Evolutionary conservation across 2,113 vertebrate genomes (phyloP).

Genomic region (Neolamprologus sp.): DNA sequence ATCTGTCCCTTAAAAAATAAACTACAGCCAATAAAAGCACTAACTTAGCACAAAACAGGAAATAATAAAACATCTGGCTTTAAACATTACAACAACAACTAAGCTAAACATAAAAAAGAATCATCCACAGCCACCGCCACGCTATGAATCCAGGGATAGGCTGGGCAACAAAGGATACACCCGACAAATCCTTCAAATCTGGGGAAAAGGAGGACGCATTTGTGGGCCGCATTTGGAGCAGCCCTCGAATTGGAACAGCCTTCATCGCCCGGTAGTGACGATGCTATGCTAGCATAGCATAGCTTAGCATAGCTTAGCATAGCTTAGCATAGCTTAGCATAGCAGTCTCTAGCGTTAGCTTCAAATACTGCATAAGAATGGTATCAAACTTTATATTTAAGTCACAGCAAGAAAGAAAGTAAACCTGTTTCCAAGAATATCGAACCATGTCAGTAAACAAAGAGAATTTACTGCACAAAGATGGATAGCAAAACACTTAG

Average conservation of each 20-base stretch:
- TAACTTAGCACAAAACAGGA: neutral
- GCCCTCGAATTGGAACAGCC: neutral
- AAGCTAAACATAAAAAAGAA: neutral
- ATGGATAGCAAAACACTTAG: neutral
- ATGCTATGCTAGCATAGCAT: neutral
- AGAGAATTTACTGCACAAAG: neutral
- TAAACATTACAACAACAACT: neutral
- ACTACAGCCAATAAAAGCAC: neutral
- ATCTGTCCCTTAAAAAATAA: neutral
- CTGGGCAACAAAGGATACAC: neutral
- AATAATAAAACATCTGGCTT: neutral
- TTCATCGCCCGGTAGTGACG: accelerated
- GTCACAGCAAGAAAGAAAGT: neutral
- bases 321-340: neutral
- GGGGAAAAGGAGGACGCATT: neutral
- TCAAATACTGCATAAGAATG: neutral
- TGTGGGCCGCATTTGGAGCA: neutral
- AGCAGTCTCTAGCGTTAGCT: neutral
- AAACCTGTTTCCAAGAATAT: neutral
- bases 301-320: neutral
- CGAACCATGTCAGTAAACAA: neutral
- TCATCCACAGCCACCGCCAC: accelerated
- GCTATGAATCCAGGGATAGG: neutral
- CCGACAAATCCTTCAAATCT: neutral
- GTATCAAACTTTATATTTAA: neutral